Evolutionary conservation across 2,113 vertebrate species (phyloP), one percentile per base, ranked within the genome.

Genomic region (Saccopteryx leptura): DNA sequence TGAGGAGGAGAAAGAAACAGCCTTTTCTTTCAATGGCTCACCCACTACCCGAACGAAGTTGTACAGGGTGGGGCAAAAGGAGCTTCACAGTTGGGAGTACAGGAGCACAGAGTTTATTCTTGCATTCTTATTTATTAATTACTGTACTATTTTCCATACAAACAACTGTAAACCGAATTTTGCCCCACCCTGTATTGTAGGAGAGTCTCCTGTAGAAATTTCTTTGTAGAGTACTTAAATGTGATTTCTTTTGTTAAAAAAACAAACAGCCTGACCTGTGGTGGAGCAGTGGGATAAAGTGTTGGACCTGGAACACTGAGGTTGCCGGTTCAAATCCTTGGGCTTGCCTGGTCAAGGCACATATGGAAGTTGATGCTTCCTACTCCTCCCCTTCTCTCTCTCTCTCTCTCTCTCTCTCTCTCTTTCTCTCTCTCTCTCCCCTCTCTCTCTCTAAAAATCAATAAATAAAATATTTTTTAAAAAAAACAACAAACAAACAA

Each of bases 11-110:
- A 13, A 78, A 21, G 61, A 78, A 46, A 88, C 83, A 89, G 63
- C 75, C 23, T 93, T 80, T 96, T 88, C 88, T 96, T 58, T 14
- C 75, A 90, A 56, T 94, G 90, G 79, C 94, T 98, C 68, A 95
- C 91, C 90, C 78, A 82, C 52, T 28, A 95, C 50, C 33, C 26
- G 50, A 85, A 92, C 5, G 81, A 14, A 52, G 74, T 76, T 76
- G 74, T 76, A 9, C 48, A 52, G 26, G 26, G 74, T 31, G 48
- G 14, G 48, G 15, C 48, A 76, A 52, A 52, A 33, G 18, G 8
- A 76, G 48, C 4, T 52, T 18, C 54, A 31, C 17, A 76, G 28
- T 6, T 10, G 15, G 52, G 74, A 31, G 9, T 19, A 54, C 31
- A 12, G 1, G 31, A 76, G 39, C 39, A 76, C 26, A 76, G 26